A percentile compares a stretch with the other conserved stretches of the same genome.
Evolutionary conservation across 2,113 vertebrate genomes (phyloP).

Genomic region (Pteronura brasiliensis): DNA sequence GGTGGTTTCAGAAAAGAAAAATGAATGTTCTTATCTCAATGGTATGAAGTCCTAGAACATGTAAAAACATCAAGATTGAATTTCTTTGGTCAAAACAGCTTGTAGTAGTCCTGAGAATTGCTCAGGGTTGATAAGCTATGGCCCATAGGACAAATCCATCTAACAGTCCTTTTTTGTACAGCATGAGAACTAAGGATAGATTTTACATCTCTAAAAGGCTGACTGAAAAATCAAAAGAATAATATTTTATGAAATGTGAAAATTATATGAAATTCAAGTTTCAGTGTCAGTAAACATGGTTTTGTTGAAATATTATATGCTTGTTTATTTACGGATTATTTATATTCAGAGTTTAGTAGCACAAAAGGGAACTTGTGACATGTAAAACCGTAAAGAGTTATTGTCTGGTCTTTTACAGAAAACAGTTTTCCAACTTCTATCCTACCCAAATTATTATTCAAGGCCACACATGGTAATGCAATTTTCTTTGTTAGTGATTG

Average conservation of each 20-base stretch:
- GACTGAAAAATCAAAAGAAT: neutral
- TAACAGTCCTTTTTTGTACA: neutral
- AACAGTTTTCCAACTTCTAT: neutral
- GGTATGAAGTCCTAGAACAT: neutral
- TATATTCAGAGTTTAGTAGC: neutral
- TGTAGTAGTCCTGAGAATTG: neutral
- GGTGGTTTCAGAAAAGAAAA: neutral
- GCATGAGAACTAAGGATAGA: neutral
- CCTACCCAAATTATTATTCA: neutral
- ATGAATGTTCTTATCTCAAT: neutral
- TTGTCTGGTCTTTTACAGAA: neutral
- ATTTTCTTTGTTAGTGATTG: neutral
- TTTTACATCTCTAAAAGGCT: neutral
- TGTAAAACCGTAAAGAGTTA: neutral
- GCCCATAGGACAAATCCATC: neutral
- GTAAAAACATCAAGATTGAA: neutral
- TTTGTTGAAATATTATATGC: neutral
- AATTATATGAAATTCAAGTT: conserved; percentile 1
- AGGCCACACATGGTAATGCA: neutral
- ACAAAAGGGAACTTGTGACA: neutral
- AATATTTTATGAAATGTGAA: neutral
- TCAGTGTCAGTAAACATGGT: neutral
- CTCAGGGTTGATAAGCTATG: neutral
- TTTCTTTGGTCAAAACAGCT: neutral
- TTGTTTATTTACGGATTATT: neutral